Conservation (phyloP, 2,797 vertebrate genomes). For the Coracias cyanogaster region DNA sequence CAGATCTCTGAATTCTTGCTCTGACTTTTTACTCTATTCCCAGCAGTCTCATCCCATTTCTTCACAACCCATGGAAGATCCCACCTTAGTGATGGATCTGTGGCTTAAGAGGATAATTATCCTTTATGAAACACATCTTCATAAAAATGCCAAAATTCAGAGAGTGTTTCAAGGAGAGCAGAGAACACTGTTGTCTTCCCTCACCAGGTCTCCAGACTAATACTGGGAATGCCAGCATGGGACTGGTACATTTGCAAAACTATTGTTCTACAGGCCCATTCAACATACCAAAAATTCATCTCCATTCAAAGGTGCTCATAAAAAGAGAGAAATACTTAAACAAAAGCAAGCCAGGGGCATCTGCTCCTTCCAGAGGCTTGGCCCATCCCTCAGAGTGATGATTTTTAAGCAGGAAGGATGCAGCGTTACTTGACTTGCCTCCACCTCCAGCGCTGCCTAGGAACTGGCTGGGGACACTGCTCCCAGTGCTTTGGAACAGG, state of each 20-base stretch:
- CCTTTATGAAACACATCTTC: neutral
- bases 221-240: fast-evolving
- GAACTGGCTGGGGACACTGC: fast-evolving
- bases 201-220: neutral
- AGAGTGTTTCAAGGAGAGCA: neutral
- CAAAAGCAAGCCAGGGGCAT: neutral
- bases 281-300: neutral
- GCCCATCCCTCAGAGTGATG: neutral
- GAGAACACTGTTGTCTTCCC: neutral
- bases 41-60: neutral
- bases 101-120: neutral
- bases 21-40: neutral
- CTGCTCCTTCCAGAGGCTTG: neutral
- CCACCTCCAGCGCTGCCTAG: fast-evolving
- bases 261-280: neutral
- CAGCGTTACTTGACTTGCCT: fast-evolving
- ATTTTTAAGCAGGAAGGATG: neutral
- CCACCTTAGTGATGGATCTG: neutral
- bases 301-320: neutral
- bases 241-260: neutral
- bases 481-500: neutral
- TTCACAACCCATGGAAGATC: neutral
- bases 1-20: neutral
- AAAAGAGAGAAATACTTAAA: neutral
- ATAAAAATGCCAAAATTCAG: neutral